A percentile compares a stretch with the other conserved stretches of the same genome.
These are phyloP conservation scores for Chloebia gouldiae DNA, from an alignment of 2,113 vertebrate species.

Conservation along the genomic window DNA sequence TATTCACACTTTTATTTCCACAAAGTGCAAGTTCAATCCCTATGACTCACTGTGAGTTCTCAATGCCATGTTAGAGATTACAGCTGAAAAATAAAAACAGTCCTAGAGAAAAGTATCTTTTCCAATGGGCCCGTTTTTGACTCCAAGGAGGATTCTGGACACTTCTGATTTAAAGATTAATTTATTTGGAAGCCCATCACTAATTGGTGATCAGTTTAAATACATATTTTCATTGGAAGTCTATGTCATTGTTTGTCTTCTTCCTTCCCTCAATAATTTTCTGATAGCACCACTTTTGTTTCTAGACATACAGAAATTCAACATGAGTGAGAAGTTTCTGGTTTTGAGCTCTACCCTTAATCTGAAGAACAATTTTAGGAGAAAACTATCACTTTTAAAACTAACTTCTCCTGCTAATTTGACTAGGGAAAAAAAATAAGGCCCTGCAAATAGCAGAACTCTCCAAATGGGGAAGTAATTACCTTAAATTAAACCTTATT, in stretches of 20 bases:
- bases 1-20: background rate
- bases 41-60: background rate
- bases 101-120: background rate
- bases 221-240: background rate
- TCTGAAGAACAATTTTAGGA: slow-evolving; percentile 62
- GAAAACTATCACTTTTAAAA: slow-evolving; percentile 54
- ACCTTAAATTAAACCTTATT: slow-evolving; percentile 76
- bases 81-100: background rate
- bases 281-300: background rate
- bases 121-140: background rate
- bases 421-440: slow-evolving; percentile 42
- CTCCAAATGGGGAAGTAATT: slow-evolving; percentile 68
- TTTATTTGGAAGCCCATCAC: background rate
- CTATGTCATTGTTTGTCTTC: background rate
- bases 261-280: background rate
- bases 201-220: background rate
- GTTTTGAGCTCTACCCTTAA: background rate
- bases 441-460: slow-evolving; percentile 70
- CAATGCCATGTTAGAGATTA: background rate
- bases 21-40: background rate
- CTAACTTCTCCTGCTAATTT: slow-evolving; percentile 57
- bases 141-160: background rate
- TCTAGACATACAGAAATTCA: background rate
- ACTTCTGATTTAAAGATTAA: background rate
- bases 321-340: background rate